Conservation (phyloP, 2,113 vertebrate genomes). For the Trichomycterus rosablanca region DNA sequence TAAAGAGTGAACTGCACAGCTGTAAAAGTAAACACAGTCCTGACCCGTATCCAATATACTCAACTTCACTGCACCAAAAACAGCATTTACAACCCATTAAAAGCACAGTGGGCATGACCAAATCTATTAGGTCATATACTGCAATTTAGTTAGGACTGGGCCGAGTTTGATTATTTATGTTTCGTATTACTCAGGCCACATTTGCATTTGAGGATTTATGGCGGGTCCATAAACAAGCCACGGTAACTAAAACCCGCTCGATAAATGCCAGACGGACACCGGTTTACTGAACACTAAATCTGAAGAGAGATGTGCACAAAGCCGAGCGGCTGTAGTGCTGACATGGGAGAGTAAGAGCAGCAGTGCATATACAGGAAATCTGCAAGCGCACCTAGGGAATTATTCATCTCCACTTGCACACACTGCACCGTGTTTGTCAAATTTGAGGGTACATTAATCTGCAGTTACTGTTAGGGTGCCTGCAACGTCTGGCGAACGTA, state of each 20-base stretch:
- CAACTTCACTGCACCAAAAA: conserved; percentile 2
- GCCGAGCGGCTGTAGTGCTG: conserved; percentile 7
- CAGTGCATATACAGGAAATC: too few species aligned
- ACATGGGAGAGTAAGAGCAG: conserved; percentile 2
- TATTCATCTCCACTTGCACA: not conserved
- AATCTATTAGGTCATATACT: too few species aligned
- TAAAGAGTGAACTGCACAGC: not conserved
- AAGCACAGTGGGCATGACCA: conserved; percentile 13
- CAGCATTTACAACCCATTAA: conserved; percentile 29
- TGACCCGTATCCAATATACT: conserved; percentile 15
- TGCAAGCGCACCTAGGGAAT: conserved; percentile 1
- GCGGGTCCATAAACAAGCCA: conserved; percentile 40
- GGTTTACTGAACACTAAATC: conserved; percentile 53
- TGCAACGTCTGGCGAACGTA: too few species aligned
- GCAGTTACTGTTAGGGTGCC: too few species aligned
- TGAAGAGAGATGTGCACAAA: conserved; percentile 35
- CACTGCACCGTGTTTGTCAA: conserved; percentile 6
- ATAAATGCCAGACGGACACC: conserved; percentile 48
- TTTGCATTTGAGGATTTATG: conserved; percentile 54
- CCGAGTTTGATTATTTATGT: conserved; percentile 50
- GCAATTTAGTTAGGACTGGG: conserved; percentile 38
- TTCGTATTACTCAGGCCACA: conserved; percentile 44
- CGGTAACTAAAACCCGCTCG: conserved; percentile 49
- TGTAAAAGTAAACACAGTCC: too few species aligned
- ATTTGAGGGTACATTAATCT: conserved; percentile 4